phyloP scores from a whole-genome alignment of 2,113 vertebrate genomes.

The Myiagra hebetior region DNA sequence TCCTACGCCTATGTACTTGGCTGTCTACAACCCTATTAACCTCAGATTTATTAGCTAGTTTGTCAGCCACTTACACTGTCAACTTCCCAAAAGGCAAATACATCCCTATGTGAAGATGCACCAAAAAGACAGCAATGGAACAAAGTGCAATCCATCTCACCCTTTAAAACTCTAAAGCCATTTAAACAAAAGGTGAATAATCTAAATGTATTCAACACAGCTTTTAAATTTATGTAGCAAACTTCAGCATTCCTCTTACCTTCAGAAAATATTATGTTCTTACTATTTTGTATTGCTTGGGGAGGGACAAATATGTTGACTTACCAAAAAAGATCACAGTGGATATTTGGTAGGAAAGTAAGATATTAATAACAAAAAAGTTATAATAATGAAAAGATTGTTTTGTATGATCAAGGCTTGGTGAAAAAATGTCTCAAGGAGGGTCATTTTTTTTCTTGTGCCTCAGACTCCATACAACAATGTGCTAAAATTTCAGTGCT shows the following conservation, averaged over 20 bases:
- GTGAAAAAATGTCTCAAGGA: background rate
- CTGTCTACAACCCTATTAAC: conserved; percentile 77
- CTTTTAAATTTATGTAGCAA: background rate
- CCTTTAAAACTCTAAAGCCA: conserved; percentile 1
- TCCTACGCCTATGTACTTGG: conserved; percentile 60
- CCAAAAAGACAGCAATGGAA: conserved; percentile 49
- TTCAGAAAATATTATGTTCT: background rate
- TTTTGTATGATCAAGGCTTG: conserved; percentile 12
- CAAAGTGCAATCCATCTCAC: conserved; percentile 29
- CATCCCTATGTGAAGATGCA: conserved; percentile 59
- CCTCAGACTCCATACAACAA: background rate
- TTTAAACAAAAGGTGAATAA: background rate
- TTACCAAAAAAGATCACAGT: background rate
- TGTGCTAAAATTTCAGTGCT: background rate
- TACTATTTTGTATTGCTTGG: background rate
- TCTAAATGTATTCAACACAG: background rate
- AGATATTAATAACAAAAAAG: background rate
- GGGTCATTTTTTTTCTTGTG: background rate
- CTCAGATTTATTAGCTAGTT: conserved; percentile 77
- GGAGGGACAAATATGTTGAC: background rate
- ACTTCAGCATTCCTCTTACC: background rate
- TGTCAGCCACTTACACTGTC: conserved; percentile 70
- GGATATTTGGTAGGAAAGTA: background rate
- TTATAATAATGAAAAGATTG: background rate
- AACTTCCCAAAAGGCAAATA: conserved; percentile 69